These are phyloP conservation scores for Protonibea diacanthus DNA, from an alignment of 2,797 vertebrate species.

Conservation along the genomic window DNA sequence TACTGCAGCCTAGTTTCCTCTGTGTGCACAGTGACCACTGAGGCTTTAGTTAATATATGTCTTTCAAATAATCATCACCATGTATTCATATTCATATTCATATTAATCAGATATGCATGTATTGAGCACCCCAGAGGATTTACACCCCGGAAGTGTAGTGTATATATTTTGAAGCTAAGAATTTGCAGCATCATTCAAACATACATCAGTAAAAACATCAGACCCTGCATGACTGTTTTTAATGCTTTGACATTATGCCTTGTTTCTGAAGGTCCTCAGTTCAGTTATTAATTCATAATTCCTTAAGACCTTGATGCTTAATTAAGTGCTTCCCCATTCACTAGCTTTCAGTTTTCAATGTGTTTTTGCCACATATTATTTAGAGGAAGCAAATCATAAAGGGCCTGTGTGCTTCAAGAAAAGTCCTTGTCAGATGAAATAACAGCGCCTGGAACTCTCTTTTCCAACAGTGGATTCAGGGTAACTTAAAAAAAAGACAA, in stretches of 20 bases:
- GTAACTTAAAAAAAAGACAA: not conserved
- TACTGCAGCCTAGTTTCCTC: slow-evolving; percentile 47
- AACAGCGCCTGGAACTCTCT: not conserved
- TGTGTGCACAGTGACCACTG: slow-evolving; percentile 34
- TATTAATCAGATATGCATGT: slow-evolving; percentile 12
- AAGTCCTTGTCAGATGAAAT: not conserved
- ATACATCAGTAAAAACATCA: not conserved
- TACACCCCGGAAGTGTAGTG: not conserved
- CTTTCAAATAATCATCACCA: slow-evolving; percentile 13
- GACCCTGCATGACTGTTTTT: not conserved
- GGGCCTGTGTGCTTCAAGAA: not conserved
- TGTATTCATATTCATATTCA: not conserved
- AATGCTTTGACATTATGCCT: not conserved
- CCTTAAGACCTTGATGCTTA: not conserved
- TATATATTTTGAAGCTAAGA: not conserved
- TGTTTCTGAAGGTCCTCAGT: not conserved
- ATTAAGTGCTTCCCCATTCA: no score
- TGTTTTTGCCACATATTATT: not conserved
- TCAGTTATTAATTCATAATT: not conserved
- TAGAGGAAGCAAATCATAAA: not conserved
- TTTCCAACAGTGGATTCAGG: not conserved
- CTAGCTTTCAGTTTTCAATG: not conserved
- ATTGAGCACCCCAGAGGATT: not conserved
- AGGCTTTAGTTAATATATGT: slow-evolving; percentile 22
- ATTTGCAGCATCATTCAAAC: not conserved